A percentile compares a stretch with the other conserved stretches of the same genome.
Conservation (phyloP, 2,888 invertebrate genomes). For the Hypercompe scribonia region DNA sequence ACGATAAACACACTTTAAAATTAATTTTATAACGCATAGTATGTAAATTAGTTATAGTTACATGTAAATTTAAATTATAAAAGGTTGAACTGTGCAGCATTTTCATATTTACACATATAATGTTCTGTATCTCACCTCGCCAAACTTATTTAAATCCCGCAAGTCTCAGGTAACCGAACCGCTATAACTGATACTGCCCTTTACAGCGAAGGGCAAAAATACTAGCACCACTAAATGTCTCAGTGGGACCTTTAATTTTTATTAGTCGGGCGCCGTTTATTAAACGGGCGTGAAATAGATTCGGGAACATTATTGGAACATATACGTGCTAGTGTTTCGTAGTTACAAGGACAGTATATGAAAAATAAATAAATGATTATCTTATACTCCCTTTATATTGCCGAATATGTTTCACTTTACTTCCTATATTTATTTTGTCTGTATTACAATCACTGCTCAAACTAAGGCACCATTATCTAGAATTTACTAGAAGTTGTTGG, state of each 20-base stretch:
- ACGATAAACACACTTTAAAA: too few species aligned
- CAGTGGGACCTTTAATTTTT: conserved; percentile 64
- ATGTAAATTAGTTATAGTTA: background rate
- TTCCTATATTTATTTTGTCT: too few species aligned
- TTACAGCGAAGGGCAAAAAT: conserved; percentile 45
- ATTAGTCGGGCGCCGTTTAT: conserved; percentile 57
- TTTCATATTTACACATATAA: conserved; percentile 26
- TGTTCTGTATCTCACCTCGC: conserved; percentile 24
- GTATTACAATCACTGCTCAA: background rate
- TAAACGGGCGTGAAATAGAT: conserved; percentile 49
- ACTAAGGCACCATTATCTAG: background rate
- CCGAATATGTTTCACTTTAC: too few species aligned
- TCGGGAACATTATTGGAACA: conserved; percentile 26
- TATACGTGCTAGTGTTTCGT: conserved; percentile 21
- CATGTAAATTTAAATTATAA: background rate
- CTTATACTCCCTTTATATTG: background rate
- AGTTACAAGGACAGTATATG: conserved; percentile 3
- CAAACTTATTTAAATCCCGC: conserved; percentile 43
- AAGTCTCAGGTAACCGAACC: conserved; percentile 42
- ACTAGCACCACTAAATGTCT: conserved; percentile 61
- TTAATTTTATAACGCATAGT: too few species aligned
- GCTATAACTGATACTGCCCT: conserved; percentile 49
- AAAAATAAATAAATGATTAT: background rate
- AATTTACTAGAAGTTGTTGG: background rate
- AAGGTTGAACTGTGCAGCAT: conserved; percentile 30